Base-by-base conservation (phyloP, 2,113 vertebrate genomes). In the Corythornis cristatus region DNA sequence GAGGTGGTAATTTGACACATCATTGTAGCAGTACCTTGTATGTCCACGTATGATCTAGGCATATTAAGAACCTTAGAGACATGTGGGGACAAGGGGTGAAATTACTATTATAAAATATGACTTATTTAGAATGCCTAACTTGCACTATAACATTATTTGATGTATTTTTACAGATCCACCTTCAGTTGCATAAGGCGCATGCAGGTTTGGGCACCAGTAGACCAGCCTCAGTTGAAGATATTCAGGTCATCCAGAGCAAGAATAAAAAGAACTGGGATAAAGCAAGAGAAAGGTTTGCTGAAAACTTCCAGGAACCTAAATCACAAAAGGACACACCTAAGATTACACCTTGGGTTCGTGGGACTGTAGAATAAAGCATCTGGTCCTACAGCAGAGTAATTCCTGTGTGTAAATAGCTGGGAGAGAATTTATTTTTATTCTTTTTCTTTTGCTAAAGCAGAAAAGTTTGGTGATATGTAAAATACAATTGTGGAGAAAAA, bases 181-280 rank as follows among this genome's bases (percentile, higher is more conserved):
- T 99, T 86, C 98, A 99, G 91, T 96, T 99, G 77, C 97, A 97
- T 54, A 98, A 98, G 94, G 97, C 97, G 5, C 98, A 99, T 81
- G 98, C 98, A 3, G 99, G 99, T 84, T 96, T 99, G 90, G 99
- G 99, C 37, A 94, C 98, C 9, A 97, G 96, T n/a, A 97, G 86
- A 16, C 73, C 97, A 33, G 33, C 98, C 42, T 98, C 98, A 3
- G 58, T 99, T n/a, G 99, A 99, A 67, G 97, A 98, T 22, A 43
- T 96, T 72, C 98, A 98, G 8, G 50, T 98, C 58, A 88, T 93
- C 62, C 98, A 95, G 64, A 98, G 96, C 65, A 99, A 98, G 94
- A 99, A 97, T 88, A 98, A 98, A 73, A 98, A 98, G 95, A 99
- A 99, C 95, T 99, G 99, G 99, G 98, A 99, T 90, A 99, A 99